These are phyloP conservation scores for Machimus rusticus DNA, from an alignment of 2,888 invertebrate species.

Conservation along the genomic window DNA sequence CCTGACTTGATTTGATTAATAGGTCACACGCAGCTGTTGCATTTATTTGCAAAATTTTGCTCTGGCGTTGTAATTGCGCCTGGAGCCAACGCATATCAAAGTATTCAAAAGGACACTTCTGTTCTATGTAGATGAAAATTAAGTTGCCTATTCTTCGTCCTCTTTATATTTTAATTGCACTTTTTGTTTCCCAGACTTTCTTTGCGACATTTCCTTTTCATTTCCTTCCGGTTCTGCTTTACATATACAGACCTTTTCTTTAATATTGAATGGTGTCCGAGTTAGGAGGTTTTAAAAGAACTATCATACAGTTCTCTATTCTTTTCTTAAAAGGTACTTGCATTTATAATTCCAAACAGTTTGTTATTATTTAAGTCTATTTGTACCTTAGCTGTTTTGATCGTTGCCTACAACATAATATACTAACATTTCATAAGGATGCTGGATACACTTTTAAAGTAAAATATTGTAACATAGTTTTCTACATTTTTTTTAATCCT, in stretches of 20 bases:
- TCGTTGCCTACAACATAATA: too few relatives aligned
- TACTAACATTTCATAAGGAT: too few relatives aligned
- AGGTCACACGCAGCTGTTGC: not conserved
- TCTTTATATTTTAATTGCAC: not conserved
- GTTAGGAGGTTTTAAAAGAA: not conserved
- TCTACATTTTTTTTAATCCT: too few relatives aligned
- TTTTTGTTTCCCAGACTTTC: not conserved
- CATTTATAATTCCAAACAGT: not conserved
- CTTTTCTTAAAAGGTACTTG: not conserved
- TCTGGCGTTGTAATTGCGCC: not conserved
- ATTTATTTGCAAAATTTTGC: not conserved
- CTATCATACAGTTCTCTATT: not conserved
- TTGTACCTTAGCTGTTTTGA: too few relatives aligned
- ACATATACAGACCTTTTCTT: not conserved
- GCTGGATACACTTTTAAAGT: too few relatives aligned
- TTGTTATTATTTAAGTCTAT: not conserved
- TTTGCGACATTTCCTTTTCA: not conserved
- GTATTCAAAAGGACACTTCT: not conserved
- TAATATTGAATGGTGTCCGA: not conserved
- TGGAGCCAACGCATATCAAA: not conserved
- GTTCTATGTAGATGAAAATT: not conserved
- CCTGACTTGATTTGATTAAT: not conserved
- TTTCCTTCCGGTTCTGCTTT: not conserved
- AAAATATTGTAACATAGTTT: too few relatives aligned
- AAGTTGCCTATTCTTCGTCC: not conserved